Evolutionary conservation across 2,113 vertebrate genomes (phyloP), one percentile per base, ranked within the genome.

Genomic region (Apteryx mantelli): DNA sequence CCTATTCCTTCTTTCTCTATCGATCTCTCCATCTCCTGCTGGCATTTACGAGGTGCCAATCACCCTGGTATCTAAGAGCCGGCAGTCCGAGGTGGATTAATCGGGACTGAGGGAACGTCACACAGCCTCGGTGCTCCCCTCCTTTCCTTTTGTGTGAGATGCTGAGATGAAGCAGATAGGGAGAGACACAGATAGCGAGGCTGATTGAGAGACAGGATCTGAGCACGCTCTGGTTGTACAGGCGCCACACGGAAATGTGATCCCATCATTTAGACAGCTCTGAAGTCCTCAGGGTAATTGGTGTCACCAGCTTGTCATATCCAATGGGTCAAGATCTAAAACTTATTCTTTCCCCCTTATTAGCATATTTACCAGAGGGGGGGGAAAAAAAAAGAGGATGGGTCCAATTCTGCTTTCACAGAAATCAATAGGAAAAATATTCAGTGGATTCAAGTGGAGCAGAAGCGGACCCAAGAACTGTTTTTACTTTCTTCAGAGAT

Each of bases 201-300:
- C 89, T 96, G 96, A 95, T 93, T 95, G 92, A 97, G 93, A 93
- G 92, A 92, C 92, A 91, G 93, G 88, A 86, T 97, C 74, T 61
- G 28, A 92, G 76, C 86, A 85, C 1, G 0, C 40, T 87, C 46
- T 34, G 82, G 73, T 86, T 92, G 71, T 88, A 77, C 73, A 74
- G 90, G 38, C 42, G 0, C 94, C 92, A 86, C 88, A 86, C 3
- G 0, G 90, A 91, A 94, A 97, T 74, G 81, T 88, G 95, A 95
- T 92, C 95, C 95, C 88, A 83, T 96, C 89, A 95, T 94, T 95
- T 92, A 95, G 96, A 97, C 94, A 97, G 91, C 81, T 96, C 81
- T 78, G 83, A 92, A 92, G 78, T 93, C 95, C 79, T 89, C 15
- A 8, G 91, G 95, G 94, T 95, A 96, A 93, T 94, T 94, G 91